A percentile compares a stretch with the other conserved stretches of the same genome.
These are phyloP conservation scores for Rhinogobio ventralis DNA, from an alignment of 2,797 vertebrate species.

Conservation along the genomic window DNA sequence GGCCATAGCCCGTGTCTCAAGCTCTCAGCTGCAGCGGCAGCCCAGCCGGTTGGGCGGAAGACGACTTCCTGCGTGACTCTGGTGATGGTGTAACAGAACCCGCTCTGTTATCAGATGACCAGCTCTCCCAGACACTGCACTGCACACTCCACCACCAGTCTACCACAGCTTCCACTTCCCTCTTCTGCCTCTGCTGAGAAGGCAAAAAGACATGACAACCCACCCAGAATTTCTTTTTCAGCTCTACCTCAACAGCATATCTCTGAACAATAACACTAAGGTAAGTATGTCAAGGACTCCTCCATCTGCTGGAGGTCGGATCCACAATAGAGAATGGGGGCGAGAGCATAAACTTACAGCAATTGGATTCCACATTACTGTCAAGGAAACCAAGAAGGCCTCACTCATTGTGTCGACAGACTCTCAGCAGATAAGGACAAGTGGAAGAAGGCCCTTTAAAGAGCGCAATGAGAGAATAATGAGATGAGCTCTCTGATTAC, in stretches of 20 bases:
- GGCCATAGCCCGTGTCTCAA: conserved; percentile 31
- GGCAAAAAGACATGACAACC: conserved; percentile 68
- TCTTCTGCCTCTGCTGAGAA: conserved; percentile 73
- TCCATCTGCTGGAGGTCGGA: conserved; percentile 49
- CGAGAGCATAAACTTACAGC: conserved; percentile 57
- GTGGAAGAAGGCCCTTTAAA: conserved; percentile 60
- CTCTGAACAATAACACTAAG: conserved; percentile 51
- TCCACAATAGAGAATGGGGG: conserved; percentile 48
- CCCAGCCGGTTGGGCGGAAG: conserved; percentile 65
- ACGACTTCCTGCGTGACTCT: conserved; percentile 80
- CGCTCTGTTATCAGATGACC: conserved; percentile 87
- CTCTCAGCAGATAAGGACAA: conserved; percentile 58
- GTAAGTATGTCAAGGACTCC: conserved; percentile 66
- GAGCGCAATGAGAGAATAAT: conserved; percentile 65
- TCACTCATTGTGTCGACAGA: conserved; percentile 48
- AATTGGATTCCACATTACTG: conserved; percentile 54
- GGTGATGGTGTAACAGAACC: conserved; percentile 84
- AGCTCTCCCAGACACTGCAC: conserved; percentile 75
- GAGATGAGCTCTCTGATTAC: conserved; percentile 69
- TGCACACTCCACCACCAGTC: conserved; percentile 65
- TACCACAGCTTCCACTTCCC: conserved; percentile 79
- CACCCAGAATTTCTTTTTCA: conserved; percentile 55
- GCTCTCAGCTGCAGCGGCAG: conserved; percentile 47
- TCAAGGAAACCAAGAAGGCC: conserved; percentile 57
- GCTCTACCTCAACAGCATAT: conserved; percentile 52